Percentiles rank a stretch among this genome's conserved stretches.
phyloP scores from a whole-genome alignment of 2,113 vertebrate species.

The Tonatia bakeri region DNA sequence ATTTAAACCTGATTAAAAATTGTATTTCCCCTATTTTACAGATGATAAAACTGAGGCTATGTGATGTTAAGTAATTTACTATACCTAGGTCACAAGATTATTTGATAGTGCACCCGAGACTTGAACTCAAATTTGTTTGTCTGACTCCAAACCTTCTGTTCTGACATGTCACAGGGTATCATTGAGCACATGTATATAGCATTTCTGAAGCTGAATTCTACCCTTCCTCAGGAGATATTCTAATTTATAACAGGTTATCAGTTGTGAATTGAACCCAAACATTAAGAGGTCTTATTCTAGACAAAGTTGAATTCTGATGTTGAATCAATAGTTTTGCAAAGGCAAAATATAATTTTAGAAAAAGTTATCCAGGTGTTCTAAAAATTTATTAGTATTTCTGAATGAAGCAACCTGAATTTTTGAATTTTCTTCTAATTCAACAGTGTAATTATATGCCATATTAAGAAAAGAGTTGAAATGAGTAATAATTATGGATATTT shows the following conservation, averaged over 20 bases:
- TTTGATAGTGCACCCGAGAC: background rate
- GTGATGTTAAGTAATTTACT: conserved; percentile 7
- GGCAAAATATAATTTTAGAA: conserved; percentile 17
- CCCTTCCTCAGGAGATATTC: background rate
- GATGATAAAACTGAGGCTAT: background rate
- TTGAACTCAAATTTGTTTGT: background rate
- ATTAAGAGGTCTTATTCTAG: background rate
- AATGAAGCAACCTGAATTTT: background rate
- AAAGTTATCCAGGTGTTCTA: background rate
- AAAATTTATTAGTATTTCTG: conserved; percentile 16
- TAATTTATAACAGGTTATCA: background rate
- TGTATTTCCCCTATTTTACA: background rate
- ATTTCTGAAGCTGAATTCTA: background rate
- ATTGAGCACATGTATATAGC: background rate
- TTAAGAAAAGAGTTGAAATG: background rate
- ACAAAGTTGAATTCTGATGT: background rate
- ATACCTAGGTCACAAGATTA: background rate
- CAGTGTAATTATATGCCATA: background rate
- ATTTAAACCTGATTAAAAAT: background rate
- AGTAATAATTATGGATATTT: conserved; percentile 57
- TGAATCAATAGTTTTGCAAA: background rate
- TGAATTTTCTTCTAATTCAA: background rate
- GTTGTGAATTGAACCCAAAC: background rate
- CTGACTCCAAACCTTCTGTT: background rate
- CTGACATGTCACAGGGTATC: background rate